Conservation (phyloP, 2,888 invertebrate genomes). For the Erebia epiphron region DNA sequence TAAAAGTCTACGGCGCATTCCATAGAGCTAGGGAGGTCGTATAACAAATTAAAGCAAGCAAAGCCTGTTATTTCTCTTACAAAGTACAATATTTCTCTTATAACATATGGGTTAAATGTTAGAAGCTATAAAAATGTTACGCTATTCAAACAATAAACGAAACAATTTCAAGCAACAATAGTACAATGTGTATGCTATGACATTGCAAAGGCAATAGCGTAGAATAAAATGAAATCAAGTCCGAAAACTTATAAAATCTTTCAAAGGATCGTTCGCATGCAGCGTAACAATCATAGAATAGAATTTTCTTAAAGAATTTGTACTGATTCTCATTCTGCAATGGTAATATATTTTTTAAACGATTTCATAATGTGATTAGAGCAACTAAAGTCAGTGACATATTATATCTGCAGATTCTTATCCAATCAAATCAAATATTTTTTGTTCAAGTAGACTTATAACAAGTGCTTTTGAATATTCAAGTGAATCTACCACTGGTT, state of each 20-base stretch:
- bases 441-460: too few relatives aligned
- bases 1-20: too few relatives aligned
- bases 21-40: too few relatives aligned
- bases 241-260: slow-evolving; percentile 54
- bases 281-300: slow-evolving; percentile 2
- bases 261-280: slow-evolving; percentile 47
- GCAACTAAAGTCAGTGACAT: too few relatives aligned
- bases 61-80: not conserved
- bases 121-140: slow-evolving; percentile 5
- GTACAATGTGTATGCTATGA: slow-evolving; percentile 13
- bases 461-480: too few relatives aligned
- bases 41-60: not conserved
- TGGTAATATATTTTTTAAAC: not conserved
- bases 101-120: not conserved
- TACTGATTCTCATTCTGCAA: slow-evolving; percentile 2
- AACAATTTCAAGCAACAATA: slow-evolving; percentile 17
- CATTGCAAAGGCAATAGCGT: slow-evolving; percentile 28
- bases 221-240: slow-evolving; percentile 46
- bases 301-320: slow-evolving; percentile 9
- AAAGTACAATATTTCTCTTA: not conserved
- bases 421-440: too few relatives aligned
- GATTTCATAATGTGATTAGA: not conserved
- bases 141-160: slow-evolving; percentile 16
- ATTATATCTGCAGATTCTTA: too few relatives aligned
- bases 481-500: too few relatives aligned